Evolutionary conservation across 2,797 vertebrate genomes (phyloP).

Genomic region (Glyptemys insculpta): DNA sequence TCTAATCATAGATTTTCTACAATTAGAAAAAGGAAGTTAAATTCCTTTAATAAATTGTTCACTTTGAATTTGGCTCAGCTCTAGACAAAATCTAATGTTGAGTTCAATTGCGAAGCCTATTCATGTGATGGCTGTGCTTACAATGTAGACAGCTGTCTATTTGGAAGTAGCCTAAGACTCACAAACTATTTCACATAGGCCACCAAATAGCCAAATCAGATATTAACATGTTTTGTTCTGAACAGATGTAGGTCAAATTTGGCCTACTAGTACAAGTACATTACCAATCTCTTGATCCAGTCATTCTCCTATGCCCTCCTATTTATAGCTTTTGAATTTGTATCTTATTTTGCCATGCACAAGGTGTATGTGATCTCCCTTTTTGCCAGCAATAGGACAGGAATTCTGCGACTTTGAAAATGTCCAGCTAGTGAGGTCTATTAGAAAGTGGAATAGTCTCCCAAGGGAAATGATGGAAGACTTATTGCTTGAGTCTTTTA

Average conservation of each 20-base stretch:
- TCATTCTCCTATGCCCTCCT: neutral
- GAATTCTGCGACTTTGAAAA: slow-evolving; percentile 38
- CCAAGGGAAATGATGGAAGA: neutral
- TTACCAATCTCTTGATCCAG: slow-evolving; percentile 17
- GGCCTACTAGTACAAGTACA: slow-evolving; percentile 1
- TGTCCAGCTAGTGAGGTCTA: neutral
- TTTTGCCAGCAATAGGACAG: slow-evolving; percentile 5
- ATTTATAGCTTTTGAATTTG: neutral
- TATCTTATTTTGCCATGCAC: neutral
- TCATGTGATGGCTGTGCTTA: fast-evolving
- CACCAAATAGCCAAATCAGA: slow-evolving; percentile 1
- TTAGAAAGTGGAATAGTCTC: slow-evolving; percentile 8
- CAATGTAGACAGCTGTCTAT: neutral
- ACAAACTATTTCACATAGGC: slow-evolving; percentile 33
- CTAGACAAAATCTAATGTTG: neutral
- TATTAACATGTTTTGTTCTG: slow-evolving; percentile 40
- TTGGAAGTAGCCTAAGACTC: neutral
- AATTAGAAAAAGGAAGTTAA: neutral
- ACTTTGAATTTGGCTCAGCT: neutral
- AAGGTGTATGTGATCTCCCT: slow-evolving; percentile 16
- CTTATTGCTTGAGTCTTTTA: slow-evolving; percentile 11
- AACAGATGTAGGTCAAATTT: slow-evolving; percentile 32
- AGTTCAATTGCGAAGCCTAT: neutral
- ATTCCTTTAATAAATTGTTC: neutral
- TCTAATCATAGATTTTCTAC: neutral